Evolutionary conservation across 2,888 invertebrate genomes (phyloP), one percentile per base, ranked within the genome.

Genomic region (Incurvaria masculella): DNA sequence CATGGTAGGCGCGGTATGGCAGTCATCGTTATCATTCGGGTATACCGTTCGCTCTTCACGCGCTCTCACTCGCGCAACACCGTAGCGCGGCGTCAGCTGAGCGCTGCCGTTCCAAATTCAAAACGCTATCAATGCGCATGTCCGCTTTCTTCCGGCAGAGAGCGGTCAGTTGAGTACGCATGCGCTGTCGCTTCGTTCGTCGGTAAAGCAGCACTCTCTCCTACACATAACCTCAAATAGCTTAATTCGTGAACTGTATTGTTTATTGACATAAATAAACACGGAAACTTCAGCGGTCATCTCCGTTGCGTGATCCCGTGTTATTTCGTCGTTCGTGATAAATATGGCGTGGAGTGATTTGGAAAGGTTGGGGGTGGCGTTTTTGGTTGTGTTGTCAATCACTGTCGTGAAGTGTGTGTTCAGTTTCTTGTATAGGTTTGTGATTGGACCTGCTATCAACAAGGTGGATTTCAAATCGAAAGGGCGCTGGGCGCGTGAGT

Each of bases 401-500:
- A 58, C 56, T 53, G 43, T 66, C n/a, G 55, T 63, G 47, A 69
- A 65, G 56, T 54, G 54, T 45, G 19, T 69, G 5, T 53, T 63
- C 17, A 57, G 59, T 56, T 55, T 64, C 10, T 46, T 75, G 47
- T 75, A 72, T 53, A 62, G 58, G 19, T 75, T 66, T 51, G 63
- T 84, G 38, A 57, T 85, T 47, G 81, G 83, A 19, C 84, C 83
- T 33, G 64, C 78, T 26, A 59, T 84, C 8, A 65, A 86, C 47
- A 74, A 75, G 57, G 75, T 88, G 49, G 80, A 91, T 68, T 81
- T 88, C 52, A 82, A 81, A 60, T 80, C 83, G 42, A 81, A 84
- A 63, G 91, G 91, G 59, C 81, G 84, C 71, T 92, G 91, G 91
- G 91, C 91, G 69, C 82, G 91, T 91, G 72, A 85, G 86, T 81